Percentiles rank a stretch among this genome's conserved stretches.
Evolutionary conservation across 2,113 vertebrate species (phyloP).

Genomic region (Pangasianodon hypophthalmus): DNA sequence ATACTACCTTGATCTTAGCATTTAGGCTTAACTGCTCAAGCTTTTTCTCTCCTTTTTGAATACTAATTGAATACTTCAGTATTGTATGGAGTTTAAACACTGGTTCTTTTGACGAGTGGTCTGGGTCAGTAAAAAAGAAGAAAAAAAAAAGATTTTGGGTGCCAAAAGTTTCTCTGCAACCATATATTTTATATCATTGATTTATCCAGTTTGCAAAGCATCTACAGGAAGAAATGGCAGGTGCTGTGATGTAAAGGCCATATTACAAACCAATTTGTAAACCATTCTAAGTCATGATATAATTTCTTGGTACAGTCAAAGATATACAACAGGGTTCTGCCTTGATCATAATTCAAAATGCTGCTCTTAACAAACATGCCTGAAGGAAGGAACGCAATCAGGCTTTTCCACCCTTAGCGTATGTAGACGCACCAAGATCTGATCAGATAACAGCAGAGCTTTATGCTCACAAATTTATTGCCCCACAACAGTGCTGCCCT

Average conservation of each 20-base stretch:
- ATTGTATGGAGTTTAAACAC: not conserved
- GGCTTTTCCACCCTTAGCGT: slow-evolving; percentile 41
- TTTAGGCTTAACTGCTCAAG: not conserved
- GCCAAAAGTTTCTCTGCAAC: not conserved
- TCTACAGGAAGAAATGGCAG: not conserved
- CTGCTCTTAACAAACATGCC: slow-evolving; percentile 20
- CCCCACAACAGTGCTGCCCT: slow-evolving; percentile 35
- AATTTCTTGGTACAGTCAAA: not conserved
- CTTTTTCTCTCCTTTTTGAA: not conserved
- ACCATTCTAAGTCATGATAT: not conserved
- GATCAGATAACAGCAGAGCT: slow-evolving; percentile 43
- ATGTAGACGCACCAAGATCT: slow-evolving; percentile 37
- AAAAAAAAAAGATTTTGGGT: not conserved
- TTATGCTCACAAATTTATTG: slow-evolving; percentile 47
- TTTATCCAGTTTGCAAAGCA: not conserved
- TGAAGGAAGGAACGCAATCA: slow-evolving; percentile 28
- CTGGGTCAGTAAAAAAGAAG: not conserved
- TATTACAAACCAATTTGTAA: slow-evolving; percentile 28
- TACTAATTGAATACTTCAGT: not conserved
- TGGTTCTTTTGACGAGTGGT: not conserved
- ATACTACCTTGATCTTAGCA: not conserved
- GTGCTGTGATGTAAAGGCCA: not conserved
- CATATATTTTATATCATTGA: not conserved
- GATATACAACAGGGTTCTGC: slow-evolving; percentile 11
- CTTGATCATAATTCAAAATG: slow-evolving; percentile 34